Percentiles rank a stretch among this genome's conserved stretches.
phyloP scores from a whole-genome alignment of 2,888 invertebrate species.

The Heliconius ismenius region DNA sequence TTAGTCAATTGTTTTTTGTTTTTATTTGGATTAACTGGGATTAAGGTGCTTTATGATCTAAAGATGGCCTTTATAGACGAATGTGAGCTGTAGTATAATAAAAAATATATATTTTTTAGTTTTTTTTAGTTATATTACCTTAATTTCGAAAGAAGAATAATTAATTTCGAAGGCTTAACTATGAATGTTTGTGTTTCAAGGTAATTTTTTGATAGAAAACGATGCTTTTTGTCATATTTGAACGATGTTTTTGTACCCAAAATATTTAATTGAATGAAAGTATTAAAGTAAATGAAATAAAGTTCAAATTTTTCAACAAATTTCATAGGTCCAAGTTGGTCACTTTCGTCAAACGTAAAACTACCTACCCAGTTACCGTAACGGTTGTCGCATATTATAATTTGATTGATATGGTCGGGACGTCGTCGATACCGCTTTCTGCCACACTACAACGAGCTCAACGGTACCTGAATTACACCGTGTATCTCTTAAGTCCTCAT shows the following conservation, averaged over 20 bases:
- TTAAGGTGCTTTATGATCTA: too few relatives aligned
- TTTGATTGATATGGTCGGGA: constrained; percentile 78
- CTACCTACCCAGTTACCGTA: constrained; percentile 33
- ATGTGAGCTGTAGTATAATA: too few relatives aligned
- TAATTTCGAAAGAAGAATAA: too few relatives aligned
- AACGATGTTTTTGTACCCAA: not conserved
- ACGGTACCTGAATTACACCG: constrained; percentile 77
- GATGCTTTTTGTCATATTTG: not conserved
- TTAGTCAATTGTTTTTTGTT: too few relatives aligned
- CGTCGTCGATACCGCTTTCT: constrained; percentile 76
- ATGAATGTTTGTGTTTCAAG: not conserved
- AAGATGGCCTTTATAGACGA: too few relatives aligned
- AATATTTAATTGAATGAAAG: not conserved
- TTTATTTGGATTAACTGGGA: too few relatives aligned
- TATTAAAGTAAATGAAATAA: not conserved
- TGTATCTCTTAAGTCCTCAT: constrained; percentile 74
- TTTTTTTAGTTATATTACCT: too few relatives aligned
- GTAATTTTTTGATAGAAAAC: not conserved
- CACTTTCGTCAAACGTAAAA: constrained; percentile 20
- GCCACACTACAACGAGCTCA: constrained; percentile 74
- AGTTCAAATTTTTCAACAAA: not conserved
- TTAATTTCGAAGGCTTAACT: not conserved
- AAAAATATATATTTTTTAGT: too few relatives aligned
- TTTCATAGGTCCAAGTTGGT: constrained; percentile 26
- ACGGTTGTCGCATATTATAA: constrained; percentile 67